These are phyloP conservation scores for Heliconius cydno DNA, from an alignment of 2,888 invertebrate species.

Conservation along the genomic window DNA sequence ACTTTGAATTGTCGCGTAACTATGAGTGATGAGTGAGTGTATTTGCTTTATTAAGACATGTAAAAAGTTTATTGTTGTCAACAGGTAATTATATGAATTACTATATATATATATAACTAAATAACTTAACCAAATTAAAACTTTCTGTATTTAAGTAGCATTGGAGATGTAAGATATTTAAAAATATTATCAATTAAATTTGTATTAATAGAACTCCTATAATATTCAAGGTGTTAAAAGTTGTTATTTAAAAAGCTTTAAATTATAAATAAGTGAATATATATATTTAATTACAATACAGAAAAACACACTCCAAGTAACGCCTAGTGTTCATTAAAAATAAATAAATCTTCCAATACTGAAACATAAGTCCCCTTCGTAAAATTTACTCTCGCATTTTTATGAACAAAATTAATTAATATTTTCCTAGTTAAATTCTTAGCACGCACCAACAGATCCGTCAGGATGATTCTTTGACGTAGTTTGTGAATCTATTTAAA, in stretches of 20 bases:
- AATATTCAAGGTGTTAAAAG: neutral
- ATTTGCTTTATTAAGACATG: constrained; percentile 2
- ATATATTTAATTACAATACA: constrained; percentile 2
- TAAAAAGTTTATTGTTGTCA: neutral
- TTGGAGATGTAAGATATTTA: too few relatives aligned
- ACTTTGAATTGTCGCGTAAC: constrained; percentile 1
- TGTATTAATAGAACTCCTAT: neutral
- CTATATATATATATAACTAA: too few relatives aligned
- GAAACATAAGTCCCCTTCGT: constrained; percentile 7
- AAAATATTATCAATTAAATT: neutral
- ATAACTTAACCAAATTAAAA: too few relatives aligned
- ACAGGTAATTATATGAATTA: too few relatives aligned
- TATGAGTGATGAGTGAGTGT: neutral
- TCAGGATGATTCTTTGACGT: constrained; percentile 20
- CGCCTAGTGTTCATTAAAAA: constrained; percentile 26
- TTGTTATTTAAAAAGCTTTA: neutral
- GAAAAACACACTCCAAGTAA: constrained; percentile 10
- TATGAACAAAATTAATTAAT: constrained; percentile 26
- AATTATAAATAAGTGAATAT: neutral
- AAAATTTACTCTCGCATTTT: constrained; percentile 10
- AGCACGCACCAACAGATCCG: constrained; percentile 16
- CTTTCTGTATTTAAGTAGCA: too few relatives aligned
- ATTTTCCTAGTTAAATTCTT: constrained; percentile 31
- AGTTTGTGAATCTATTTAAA: constrained; percentile 9
- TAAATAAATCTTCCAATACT: constrained; percentile 27